A percentile compares a stretch with the other conserved stretches of the same genome.
Conservation (phyloP, 1,140 invertebrate species). For the Rhopalosiphum maidis region DNA sequence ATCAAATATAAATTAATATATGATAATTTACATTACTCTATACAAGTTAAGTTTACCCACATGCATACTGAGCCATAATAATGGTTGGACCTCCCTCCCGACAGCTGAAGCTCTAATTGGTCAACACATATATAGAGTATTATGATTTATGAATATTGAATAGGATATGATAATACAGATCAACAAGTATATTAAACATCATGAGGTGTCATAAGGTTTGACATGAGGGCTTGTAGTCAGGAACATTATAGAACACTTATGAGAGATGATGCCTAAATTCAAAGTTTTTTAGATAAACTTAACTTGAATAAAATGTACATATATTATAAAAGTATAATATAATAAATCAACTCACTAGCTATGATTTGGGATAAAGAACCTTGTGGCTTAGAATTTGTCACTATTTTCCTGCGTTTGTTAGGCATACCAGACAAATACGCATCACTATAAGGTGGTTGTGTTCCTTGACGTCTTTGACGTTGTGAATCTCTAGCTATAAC, state of each 20-base stretch:
- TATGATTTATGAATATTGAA: too few relatives aligned
- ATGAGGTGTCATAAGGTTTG: too few relatives aligned
- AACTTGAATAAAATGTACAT: background rate
- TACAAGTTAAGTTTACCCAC: too few relatives aligned
- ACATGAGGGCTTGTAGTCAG: background rate
- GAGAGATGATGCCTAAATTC: background rate
- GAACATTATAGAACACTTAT: background rate
- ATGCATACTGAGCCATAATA: too few relatives aligned
- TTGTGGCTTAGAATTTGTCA: conserved; percentile 62
- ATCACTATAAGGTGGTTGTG: conserved; percentile 74
- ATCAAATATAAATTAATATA: too few relatives aligned
- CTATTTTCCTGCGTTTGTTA: conserved; percentile 78
- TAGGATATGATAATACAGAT: too few relatives aligned
- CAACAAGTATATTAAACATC: too few relatives aligned
- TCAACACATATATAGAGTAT: too few relatives aligned
- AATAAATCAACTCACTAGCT: conserved; percentile 59
- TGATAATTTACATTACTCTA: too few relatives aligned
- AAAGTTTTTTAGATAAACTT: background rate
- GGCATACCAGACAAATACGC: conserved; percentile 84
- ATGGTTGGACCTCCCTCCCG: too few relatives aligned
- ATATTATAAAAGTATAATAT: background rate
- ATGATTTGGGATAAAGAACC: conserved; percentile 60
- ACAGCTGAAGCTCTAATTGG: too few relatives aligned
- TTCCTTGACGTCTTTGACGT: conserved; percentile 69
- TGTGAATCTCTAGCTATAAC: conserved; percentile 78